Evolutionary conservation across 1,140 invertebrate genomes (phyloP).

Genomic region (Drosophila pseudoananassae): DNA sequence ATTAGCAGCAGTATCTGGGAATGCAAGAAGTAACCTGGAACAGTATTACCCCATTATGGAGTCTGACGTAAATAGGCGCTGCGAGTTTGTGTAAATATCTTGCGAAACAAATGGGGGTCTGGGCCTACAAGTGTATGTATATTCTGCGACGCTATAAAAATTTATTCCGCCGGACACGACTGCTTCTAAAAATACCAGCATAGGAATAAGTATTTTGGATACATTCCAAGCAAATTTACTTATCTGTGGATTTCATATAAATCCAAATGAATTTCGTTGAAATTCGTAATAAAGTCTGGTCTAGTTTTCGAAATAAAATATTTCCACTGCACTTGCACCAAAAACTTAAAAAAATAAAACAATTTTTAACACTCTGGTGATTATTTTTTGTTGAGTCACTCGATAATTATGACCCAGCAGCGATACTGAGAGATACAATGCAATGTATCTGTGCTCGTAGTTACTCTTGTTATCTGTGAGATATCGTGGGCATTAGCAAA

Average conservation of each 20-base stretch:
- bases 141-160: slow-evolving; percentile 50
- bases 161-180: slow-evolving; percentile 45
- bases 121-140: slow-evolving; percentile 17
- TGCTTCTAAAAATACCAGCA: slow-evolving; percentile 42
- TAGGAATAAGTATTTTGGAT: slow-evolving; percentile 58
- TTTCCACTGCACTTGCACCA: background rate
- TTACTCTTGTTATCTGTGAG: slow-evolving; percentile 19
- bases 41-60: background rate
- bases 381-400: slow-evolving; percentile 1
- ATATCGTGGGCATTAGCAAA: slow-evolving; percentile 26
- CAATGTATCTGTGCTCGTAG: slow-evolving; percentile 5
- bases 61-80: slow-evolving; percentile 28
- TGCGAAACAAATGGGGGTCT: slow-evolving; percentile 22
- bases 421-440: slow-evolving; percentile 16
- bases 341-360: slow-evolving; percentile 3
- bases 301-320: background rate
- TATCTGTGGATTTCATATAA: slow-evolving; percentile 42
- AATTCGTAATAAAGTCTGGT: background rate
- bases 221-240: slow-evolving; percentile 65
- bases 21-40: background rate
- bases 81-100: background rate
- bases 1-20: background rate
- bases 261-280: slow-evolving; percentile 7
- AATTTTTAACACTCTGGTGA: background rate
- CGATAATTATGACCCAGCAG: slow-evolving; percentile 26